Percentiles rank a stretch among this genome's conserved stretches.
These are phyloP conservation scores for Promerops cafer DNA, from an alignment of 2,113 vertebrate genomes.

Conservation along the genomic window DNA sequence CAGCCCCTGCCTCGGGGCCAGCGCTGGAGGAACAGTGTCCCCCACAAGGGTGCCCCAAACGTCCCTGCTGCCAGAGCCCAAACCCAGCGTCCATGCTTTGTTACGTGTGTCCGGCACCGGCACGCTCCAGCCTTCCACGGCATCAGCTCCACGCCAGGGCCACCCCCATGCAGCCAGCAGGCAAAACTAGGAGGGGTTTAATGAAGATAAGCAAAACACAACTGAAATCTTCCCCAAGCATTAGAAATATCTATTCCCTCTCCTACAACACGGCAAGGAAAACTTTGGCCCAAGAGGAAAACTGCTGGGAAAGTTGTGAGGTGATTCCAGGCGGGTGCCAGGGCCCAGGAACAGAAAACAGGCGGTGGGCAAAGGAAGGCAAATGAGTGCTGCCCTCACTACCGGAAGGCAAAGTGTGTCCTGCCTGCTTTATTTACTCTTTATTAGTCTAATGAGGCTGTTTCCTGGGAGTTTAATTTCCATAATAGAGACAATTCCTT, in stretches of 20 bases:
- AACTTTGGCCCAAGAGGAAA: neutral
- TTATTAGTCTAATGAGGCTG: constrained; percentile 66
- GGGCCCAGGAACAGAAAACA: neutral
- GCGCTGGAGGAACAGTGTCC: neutral
- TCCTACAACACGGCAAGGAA: neutral
- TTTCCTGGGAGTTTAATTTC: constrained; percentile 65
- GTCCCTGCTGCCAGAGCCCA: neutral
- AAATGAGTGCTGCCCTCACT: neutral
- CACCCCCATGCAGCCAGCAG: accelerated
- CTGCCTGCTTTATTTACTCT: constrained; percentile 53
- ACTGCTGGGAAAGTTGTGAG: neutral
- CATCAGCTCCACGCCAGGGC: neutral
- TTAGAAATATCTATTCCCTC: neutral
- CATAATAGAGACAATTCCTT: constrained; percentile 50
- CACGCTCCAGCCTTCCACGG: neutral
- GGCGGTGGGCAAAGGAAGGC: neutral
- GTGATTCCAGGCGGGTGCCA: neutral
- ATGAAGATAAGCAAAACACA: neutral
- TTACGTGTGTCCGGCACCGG: neutral
- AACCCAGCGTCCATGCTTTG: accelerated
- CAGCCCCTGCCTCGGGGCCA: neutral
- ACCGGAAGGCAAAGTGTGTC: neutral
- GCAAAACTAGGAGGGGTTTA: neutral
- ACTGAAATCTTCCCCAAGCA: neutral
- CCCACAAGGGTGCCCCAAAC: neutral